These are phyloP conservation scores for Arbacia lixula DNA, from an alignment of 53 echinoderm and acorn worm species.

Conservation along the genomic window DNA sequence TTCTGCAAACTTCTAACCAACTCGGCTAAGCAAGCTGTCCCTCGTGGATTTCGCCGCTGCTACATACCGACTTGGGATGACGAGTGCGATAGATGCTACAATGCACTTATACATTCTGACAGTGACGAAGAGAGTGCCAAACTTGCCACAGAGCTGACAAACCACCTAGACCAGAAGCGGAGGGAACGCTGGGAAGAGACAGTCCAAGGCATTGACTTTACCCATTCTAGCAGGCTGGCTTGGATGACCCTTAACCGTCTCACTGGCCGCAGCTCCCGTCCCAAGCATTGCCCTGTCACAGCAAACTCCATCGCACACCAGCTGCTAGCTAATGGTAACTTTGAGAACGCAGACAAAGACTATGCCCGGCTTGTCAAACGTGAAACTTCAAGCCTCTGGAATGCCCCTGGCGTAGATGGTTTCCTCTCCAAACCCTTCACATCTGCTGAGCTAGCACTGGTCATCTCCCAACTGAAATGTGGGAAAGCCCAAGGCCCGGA, in stretches of 20 bases:
- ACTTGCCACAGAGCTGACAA: conserved; percentile 43
- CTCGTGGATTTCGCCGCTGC: conserved; percentile 41
- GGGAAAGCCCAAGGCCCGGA: conserved; percentile 46
- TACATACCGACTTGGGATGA: conserved; percentile 59
- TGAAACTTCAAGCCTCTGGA: conserved; percentile 29
- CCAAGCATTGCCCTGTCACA: conserved; percentile 49
- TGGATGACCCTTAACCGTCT: conserved; percentile 42
- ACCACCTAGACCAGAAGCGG: conserved; percentile 55
- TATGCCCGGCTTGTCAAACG: conserved; percentile 34
- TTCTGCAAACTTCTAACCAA: conserved; percentile 48
- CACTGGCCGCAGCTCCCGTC: conserved; percentile 33
- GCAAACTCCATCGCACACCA: conserved; percentile 60
- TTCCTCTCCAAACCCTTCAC: conserved; percentile 55
- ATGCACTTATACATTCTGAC: conserved; percentile 41
- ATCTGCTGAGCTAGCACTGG: conserved; percentile 7
- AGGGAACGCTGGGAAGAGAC: conserved; percentile 57
- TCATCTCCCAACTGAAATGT: conserved; percentile 24
- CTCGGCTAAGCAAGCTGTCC: conserved; percentile 46
- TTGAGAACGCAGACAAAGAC: conserved; percentile 38
- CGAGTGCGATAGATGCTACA: conserved; percentile 41
- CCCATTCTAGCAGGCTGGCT: conserved; percentile 52
- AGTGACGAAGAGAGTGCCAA: conserved; percentile 39
- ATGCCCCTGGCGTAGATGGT: conserved; percentile 49
- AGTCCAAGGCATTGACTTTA: conserved; percentile 58
- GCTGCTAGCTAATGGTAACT: conserved; percentile 48